Evolutionary conservation across 2,797 vertebrate species (phyloP).

Genomic region (Onychomys leucogaster): DNA sequence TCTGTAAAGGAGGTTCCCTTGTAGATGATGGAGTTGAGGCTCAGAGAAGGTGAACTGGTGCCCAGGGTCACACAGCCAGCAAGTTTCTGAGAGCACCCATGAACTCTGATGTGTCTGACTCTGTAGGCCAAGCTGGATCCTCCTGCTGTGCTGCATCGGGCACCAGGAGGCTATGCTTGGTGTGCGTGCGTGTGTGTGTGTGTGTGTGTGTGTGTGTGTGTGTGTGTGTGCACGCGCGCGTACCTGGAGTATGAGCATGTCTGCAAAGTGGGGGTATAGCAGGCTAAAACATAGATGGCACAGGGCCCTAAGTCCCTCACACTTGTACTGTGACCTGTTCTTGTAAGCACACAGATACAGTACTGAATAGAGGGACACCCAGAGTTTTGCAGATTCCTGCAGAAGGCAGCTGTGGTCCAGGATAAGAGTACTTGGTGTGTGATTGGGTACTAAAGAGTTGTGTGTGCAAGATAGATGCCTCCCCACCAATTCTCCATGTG

Average conservation of each 20-base stretch:
- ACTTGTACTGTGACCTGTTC: neutral
- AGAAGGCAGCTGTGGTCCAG: neutral
- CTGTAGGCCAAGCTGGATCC: too few species aligned
- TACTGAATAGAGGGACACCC: neutral
- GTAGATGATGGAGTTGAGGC: neutral
- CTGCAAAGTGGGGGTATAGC: neutral
- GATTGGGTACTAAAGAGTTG: neutral
- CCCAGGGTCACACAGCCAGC: neutral
- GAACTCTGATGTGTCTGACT: neutral
- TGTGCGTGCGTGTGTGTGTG: neutral
- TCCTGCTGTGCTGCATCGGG: neutral
- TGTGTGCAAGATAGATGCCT: fast-evolving
- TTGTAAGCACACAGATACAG: neutral
- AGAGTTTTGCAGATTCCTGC: constrained; percentile 4
- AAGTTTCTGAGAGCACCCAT: neutral
- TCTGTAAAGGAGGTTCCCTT: neutral
- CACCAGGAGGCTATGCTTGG: neutral
- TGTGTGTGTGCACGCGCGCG: too few species aligned
- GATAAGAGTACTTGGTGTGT: neutral
- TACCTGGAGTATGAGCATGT: neutral
- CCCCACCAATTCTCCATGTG: neutral
- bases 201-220: neutral
- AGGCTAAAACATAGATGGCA: neutral
- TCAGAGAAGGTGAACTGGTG: constrained; percentile 62
- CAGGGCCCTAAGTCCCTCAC: neutral